Conservation (phyloP, 2,888 invertebrate species). For the Brachypalpus laphriformis region DNA sequence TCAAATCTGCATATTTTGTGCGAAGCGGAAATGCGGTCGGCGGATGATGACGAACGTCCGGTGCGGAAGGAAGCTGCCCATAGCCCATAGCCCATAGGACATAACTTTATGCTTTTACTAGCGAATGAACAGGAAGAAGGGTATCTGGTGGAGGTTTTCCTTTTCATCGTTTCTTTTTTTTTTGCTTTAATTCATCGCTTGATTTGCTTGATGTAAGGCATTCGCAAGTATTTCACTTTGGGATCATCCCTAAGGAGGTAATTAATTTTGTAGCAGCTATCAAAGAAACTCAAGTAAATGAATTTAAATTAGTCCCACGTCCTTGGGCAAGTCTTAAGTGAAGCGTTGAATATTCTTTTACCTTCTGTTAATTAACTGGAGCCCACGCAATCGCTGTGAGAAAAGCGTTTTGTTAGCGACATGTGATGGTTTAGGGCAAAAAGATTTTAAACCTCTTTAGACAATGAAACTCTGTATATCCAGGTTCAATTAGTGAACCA, state of each 20-base stretch:
- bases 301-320: constrained; percentile 59
- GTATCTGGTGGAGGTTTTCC: constrained; percentile 17
- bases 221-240: constrained; percentile 39
- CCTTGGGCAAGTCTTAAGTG: constrained; percentile 37
- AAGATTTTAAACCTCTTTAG: too few relatives aligned
- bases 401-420: background rate
- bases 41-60: constrained; percentile 55
- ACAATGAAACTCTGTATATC: too few relatives aligned
- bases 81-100: constrained; percentile 42
- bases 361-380: constrained; percentile 14
- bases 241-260: constrained; percentile 79
- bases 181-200: constrained; percentile 75
- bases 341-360: constrained; percentile 20
- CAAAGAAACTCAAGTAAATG: constrained; percentile 66
- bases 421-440: background rate
- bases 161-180: constrained; percentile 6
- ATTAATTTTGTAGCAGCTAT: constrained; percentile 82
- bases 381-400: background rate
- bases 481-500: too few relatives aligned
- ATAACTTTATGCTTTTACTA: constrained; percentile 23
- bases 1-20: constrained; percentile 69
- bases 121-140: constrained; percentile 30
- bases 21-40: constrained; percentile 62
- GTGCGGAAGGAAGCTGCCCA: constrained; percentile 34
- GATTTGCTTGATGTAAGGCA: constrained; percentile 75